These are phyloP conservation scores for Melanotaenia boesemani DNA, from an alignment of 2,797 vertebrate genomes.

Conservation along the genomic window DNA sequence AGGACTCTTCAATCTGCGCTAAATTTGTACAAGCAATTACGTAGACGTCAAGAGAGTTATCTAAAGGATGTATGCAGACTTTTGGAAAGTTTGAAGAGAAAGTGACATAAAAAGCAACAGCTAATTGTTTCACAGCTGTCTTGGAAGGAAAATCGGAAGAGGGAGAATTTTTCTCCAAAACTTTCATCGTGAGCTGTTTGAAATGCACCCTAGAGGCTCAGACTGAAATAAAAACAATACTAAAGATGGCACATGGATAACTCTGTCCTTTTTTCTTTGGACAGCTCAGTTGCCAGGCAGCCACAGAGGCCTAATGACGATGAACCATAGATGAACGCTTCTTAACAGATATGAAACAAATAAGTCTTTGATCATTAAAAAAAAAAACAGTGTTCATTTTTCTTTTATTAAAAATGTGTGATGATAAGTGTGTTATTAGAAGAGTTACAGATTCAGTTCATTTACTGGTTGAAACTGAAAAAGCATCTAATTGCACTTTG, in stretches of 20 bases:
- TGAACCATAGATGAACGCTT: not conserved
- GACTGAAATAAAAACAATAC: not conserved
- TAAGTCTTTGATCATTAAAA: not conserved
- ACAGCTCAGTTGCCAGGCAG: slow-evolving; percentile 4
- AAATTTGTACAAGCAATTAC: too few species aligned
- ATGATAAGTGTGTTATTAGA: not conserved
- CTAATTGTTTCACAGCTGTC: not conserved
- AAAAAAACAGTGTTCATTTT: not conserved
- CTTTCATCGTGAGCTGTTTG: slow-evolving; percentile 5
- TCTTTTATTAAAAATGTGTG: not conserved
- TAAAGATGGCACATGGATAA: not conserved
- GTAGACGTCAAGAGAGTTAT: too few species aligned
- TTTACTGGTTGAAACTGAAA: not conserved
- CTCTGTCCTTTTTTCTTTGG: not conserved
- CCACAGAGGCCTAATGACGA: not conserved
- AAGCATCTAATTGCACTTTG: not conserved
- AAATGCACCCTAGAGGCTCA: not conserved
- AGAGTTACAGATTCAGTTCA: not conserved
- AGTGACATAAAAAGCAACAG: not conserved
- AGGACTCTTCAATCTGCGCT: too few species aligned
- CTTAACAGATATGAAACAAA: not conserved
- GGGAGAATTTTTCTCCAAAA: not conserved
- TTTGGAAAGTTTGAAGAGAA: slow-evolving; percentile 11
- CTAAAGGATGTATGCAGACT: not conserved
- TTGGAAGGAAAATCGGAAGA: not conserved